These are phyloP conservation scores for Papilio gigon DNA, from an alignment of 2,888 invertebrate species.

Conservation along the genomic window DNA sequence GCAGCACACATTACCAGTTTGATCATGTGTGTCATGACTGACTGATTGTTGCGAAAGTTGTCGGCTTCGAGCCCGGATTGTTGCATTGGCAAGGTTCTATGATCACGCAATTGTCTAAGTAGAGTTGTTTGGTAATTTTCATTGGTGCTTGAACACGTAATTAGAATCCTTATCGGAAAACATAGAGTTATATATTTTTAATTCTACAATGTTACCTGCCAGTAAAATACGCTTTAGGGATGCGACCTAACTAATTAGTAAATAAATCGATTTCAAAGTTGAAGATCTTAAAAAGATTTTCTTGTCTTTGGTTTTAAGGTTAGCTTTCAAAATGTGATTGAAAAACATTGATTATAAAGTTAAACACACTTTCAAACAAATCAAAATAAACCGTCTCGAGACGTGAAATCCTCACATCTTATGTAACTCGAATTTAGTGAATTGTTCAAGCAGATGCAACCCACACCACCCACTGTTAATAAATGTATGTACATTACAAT, in stretches of 20 bases:
- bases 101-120: constrained; percentile 16
- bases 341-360: not conserved
- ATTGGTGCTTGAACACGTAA: not conserved
- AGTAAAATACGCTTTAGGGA: not conserved
- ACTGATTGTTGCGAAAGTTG: constrained; percentile 58
- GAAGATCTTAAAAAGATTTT: not conserved
- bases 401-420: not conserved
- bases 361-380: not conserved
- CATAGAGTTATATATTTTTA: not conserved
- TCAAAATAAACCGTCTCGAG: not conserved
- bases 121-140: constrained; percentile 11
- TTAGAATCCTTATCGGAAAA: not conserved
- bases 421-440: constrained; percentile 7
- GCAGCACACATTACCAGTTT: constrained; percentile 49
- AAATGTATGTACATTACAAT: not conserved
- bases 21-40: constrained; percentile 58
- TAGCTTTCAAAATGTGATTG: not conserved
- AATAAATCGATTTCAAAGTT: not conserved
- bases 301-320: not conserved
- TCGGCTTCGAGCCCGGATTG: constrained; percentile 34
- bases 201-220: not conserved
- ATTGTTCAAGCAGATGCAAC: not conserved
- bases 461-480: constrained; percentile 6
- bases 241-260: not conserved
- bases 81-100: constrained; percentile 9